Base-by-base conservation (phyloP, 1,140 invertebrate species). In the Pantala flavescens region DNA sequence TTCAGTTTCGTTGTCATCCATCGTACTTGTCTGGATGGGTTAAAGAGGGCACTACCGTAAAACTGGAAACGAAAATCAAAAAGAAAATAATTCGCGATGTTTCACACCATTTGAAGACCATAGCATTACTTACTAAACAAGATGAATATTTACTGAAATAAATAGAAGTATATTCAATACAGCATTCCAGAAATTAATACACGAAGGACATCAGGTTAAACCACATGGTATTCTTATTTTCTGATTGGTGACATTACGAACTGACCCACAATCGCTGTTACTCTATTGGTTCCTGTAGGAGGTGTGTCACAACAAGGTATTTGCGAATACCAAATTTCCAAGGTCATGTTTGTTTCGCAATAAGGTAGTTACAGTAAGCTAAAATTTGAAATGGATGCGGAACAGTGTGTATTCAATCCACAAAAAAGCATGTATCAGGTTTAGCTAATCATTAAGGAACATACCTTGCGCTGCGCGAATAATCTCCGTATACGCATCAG, bases 171-270 rank as follows among this genome's bases (percentile, higher is more conserved):
- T 36, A 36, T 36, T 36, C 28, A 36, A 5, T 36, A 36, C 28
- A 36, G 28, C 28, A 36, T 36, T 36, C 28, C 28, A 36, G 49
- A 63, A 63, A 63, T 63, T 16, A 21, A 63, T 63, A 19, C 49
- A 21, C 49, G n/a, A 63, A 63, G 49, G 49, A 16, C 49, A 63
- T 63, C 16, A 21, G 49, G 49, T 63, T 63, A 63, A 7, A 63
- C 49, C 49, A 63, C 49, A 63, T 63, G 49, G 49, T 63, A 63
- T 63, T 63, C 49, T 63, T 63, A 21, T 63, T 63, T 63, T 63
- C 49, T 63, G 49, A 63, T 63, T 63, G 49, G 49, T 14, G 49
- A 63, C 49, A 63, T 19, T 63, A 21, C 14, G 49, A 63, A 63
- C 49, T 63, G 49, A 21, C 49, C 49, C 49, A 63, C 49, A 63